Evolutionary conservation across 2,113 vertebrate species (phyloP).

Genomic region (Oreochromis aureus): DNA sequence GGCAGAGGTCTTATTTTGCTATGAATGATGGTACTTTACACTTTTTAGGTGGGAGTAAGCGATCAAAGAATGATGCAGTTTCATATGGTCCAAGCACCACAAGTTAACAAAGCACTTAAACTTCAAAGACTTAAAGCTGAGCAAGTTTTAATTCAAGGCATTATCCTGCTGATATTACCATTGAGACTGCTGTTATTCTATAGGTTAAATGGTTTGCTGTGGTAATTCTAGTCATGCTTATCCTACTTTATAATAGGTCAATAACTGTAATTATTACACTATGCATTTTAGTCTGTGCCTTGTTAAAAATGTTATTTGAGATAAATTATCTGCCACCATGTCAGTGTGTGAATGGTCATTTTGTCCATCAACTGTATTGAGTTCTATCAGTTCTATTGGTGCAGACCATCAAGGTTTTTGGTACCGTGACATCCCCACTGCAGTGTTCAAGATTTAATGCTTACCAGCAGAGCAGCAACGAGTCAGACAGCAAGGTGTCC

Average conservation of each 20-base stretch:
- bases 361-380: background rate
- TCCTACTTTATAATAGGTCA: background rate
- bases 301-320: background rate
- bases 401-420: background rate
- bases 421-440: background rate
- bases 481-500: fast-evolving
- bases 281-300: fast-evolving
- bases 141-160: fast-evolving
- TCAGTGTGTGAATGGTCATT: background rate
- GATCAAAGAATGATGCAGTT: fast-evolving
- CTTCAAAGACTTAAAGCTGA: fast-evolving
- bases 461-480: background rate
- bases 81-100: fast-evolving
- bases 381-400: fast-evolving
- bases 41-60: background rate
- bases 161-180: fast-evolving
- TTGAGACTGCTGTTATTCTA: fast-evolving
- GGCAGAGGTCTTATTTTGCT: fast-evolving
- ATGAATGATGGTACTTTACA: fast-evolving
- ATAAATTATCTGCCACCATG: background rate
- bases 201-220: background rate
- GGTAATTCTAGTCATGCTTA: background rate
- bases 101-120: fast-evolving
- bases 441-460: fast-evolving
- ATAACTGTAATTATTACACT: background rate